phyloP scores from a whole-genome alignment of 2,888 invertebrate genomes.

The Fragum sueziense region DNA sequence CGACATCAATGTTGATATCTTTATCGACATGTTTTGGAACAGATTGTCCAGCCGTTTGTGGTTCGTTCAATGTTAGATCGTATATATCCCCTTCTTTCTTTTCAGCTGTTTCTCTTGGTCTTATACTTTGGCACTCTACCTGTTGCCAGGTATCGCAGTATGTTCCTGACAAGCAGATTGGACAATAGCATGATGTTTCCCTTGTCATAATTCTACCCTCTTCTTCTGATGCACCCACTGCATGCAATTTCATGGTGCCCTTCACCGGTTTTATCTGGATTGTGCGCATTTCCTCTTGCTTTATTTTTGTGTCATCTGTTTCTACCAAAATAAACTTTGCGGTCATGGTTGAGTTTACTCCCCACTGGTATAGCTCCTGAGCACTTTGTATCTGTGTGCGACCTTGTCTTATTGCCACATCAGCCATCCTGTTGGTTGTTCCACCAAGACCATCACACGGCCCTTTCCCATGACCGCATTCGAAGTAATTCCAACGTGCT shows the following conservation, averaged over 20 bases:
- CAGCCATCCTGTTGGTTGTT: slow-evolving; percentile 39
- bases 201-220: background rate
- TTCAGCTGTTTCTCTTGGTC: too few species aligned
- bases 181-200: slow-evolving; percentile 4
- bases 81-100: too few species aligned
- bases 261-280: slow-evolving; percentile 14
- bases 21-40: too few species aligned
- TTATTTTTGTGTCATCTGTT: background rate
- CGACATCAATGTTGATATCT: too few species aligned
- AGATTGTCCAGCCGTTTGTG: too few species aligned
- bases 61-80: too few species aligned
- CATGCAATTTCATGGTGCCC: slow-evolving; percentile 32
- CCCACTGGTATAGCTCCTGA: slow-evolving; percentile 34
- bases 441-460: too few species aligned
- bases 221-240: background rate
- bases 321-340: background rate
- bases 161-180: too few species aligned
- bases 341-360: background rate
- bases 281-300: slow-evolving; percentile 3
- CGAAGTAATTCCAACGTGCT: slow-evolving; percentile 52
- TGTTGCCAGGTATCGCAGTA: too few species aligned
- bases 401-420: slow-evolving; percentile 18
- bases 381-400: slow-evolving; percentile 24
- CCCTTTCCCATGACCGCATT: slow-evolving; percentile 50
- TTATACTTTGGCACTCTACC: too few species aligned